These are phyloP conservation scores for Phalacrocorax carbo DNA, from an alignment of 2,113 vertebrate genomes.

Conservation along the genomic window DNA sequence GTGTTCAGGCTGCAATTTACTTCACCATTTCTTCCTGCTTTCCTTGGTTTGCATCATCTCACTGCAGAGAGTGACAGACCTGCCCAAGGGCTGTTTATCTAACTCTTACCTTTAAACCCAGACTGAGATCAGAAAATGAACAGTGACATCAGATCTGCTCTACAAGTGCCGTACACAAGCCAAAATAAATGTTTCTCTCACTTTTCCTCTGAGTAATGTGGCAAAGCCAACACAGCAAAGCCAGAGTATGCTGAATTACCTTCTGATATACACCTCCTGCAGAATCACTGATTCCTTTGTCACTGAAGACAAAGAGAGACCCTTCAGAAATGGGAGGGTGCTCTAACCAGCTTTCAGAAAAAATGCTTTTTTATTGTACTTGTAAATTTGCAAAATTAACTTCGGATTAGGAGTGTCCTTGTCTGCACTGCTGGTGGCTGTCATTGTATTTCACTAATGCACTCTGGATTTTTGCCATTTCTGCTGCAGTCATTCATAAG, in stretches of 20 bases:
- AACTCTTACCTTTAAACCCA: background rate
- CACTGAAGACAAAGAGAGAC: background rate
- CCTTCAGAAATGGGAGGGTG: background rate
- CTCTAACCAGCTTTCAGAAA: background rate
- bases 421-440: background rate
- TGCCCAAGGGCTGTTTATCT: background rate
- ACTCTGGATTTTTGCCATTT: background rate
- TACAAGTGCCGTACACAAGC: background rate
- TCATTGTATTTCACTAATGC: background rate
- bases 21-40: background rate
- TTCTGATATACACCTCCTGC: background rate
- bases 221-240: background rate
- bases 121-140: background rate
- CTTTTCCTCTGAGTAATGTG: background rate
- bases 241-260: background rate
- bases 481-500: background rate
- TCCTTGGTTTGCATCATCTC: background rate
- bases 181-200: conserved; percentile 6
- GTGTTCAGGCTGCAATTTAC: background rate
- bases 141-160: background rate
- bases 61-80: background rate
- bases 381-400: background rate
- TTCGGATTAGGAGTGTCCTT: background rate
- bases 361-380: background rate
- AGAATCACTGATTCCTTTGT: background rate